phyloP scores from a whole-genome alignment of 2,797 vertebrate species.

The Rhinoraja longicauda region DNA sequence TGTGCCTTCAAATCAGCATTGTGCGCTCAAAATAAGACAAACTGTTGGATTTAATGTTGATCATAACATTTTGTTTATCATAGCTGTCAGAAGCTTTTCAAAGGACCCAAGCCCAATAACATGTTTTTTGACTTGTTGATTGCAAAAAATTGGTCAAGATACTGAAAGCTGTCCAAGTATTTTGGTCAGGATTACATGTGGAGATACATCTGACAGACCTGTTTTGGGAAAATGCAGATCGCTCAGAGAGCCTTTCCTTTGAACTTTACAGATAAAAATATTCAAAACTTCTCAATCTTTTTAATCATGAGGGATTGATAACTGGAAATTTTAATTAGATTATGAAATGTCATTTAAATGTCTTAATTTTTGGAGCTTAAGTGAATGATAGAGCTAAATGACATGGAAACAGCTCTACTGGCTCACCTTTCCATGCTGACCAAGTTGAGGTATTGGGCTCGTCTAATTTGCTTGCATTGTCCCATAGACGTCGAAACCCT shows the following conservation, averaged over 20 bases:
- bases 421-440: too few species aligned
- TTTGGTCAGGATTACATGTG: neutral
- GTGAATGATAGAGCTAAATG: too few species aligned
- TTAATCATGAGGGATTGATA: neutral
- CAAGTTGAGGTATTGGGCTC: too few species aligned
- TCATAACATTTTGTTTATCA: constrained; percentile 8
- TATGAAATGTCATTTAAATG: neutral
- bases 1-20: neutral
- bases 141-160: neutral
- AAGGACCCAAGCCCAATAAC: neutral
- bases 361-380: neutral
- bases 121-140: neutral
- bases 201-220: neutral
- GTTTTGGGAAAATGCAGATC: neutral
- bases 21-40: neutral
- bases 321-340: neutral
- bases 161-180: neutral
- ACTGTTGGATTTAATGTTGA: neutral
- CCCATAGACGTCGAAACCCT: too few species aligned
- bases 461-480: too few species aligned
- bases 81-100: neutral
- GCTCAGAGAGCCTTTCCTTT: neutral
- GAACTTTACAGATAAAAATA: neutral
- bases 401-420: too few species aligned
- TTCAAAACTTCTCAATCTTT: neutral